A percentile compares a stretch with the other conserved stretches of the same genome.
phyloP scores from a whole-genome alignment of 2,888 invertebrate genomes.

The Cryptus viduatorius region DNA sequence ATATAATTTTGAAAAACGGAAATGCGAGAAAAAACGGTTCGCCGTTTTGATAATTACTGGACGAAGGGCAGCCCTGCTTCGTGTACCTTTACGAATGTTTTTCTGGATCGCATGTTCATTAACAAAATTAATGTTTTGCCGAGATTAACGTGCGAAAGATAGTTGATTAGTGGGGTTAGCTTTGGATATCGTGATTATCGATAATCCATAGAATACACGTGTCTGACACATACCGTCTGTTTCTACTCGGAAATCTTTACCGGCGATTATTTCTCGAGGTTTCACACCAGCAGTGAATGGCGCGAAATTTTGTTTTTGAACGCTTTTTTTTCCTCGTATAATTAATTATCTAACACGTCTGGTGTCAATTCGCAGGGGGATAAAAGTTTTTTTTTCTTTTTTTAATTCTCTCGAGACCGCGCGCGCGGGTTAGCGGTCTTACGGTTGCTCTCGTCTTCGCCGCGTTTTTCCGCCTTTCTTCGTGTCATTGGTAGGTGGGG shows the following conservation, averaged over 20 bases:
- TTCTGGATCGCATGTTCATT: no score
- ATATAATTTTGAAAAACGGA: constrained; percentile 2
- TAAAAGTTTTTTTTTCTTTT: constrained; percentile 37
- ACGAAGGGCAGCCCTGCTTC: neutral
- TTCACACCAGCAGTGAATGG: neutral
- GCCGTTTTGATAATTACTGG: neutral
- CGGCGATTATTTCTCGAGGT: neutral
- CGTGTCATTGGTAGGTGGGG: constrained; percentile 27
- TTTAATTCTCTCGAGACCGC: constrained; percentile 26
- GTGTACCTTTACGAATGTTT: no score
- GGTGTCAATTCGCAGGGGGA: constrained; percentile 56
- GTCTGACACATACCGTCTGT: constrained; percentile 24
- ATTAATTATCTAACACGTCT: constrained; percentile 62
- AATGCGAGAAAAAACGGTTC: neutral
- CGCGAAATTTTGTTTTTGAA: constrained; percentile 3
- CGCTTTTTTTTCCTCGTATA: constrained; percentile 29
- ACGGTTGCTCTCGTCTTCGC: constrained; percentile 8
- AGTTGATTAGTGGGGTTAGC: neutral
- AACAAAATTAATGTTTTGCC: no score
- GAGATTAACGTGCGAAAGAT: neutral
- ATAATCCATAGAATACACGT: neutral
- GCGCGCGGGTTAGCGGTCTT: constrained; percentile 27
- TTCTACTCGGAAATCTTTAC: neutral
- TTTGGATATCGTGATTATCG: neutral
- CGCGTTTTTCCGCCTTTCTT: constrained; percentile 26